Evolutionary conservation across 2,797 vertebrate species (phyloP).

Genomic region (Mergus octosetaceus): DNA sequence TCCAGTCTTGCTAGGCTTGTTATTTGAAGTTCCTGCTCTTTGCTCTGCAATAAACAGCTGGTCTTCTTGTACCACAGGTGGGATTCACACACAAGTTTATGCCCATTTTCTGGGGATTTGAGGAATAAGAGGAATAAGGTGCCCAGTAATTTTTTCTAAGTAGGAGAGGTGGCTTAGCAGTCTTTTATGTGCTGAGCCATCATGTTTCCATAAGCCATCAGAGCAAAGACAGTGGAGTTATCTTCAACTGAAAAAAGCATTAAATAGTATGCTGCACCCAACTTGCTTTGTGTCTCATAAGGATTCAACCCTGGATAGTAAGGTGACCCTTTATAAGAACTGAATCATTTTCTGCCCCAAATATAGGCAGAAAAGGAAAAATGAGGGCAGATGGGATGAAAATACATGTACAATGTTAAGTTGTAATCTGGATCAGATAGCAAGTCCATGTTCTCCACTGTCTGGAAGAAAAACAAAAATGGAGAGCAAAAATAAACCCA

Average conservation of each 20-base stretch:
- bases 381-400: conserved; percentile 49
- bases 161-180: neutral
- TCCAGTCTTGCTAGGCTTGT: neutral
- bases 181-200: neutral
- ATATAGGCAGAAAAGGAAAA: conserved; percentile 46
- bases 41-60: neutral
- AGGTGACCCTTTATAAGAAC: neutral
- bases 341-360: neutral
- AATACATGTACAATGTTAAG: conserved; percentile 11
- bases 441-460: conserved; percentile 48
- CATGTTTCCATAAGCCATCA: neutral
- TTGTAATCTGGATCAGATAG: conserved; percentile 37
- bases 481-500: conserved; percentile 54
- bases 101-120: neutral
- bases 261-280: neutral
- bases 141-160: neutral
- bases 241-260: neutral
- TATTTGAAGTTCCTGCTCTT: neutral
- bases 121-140: neutral
- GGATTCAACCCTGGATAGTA: neutral
- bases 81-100: neutral
- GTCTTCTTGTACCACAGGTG: neutral
- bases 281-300: neutral
- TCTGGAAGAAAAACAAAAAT: conserved; percentile 42
- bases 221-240: neutral